These are phyloP conservation scores for Ischnura elegans DNA, from an alignment of 2,888 invertebrate species.

Conservation along the genomic window DNA sequence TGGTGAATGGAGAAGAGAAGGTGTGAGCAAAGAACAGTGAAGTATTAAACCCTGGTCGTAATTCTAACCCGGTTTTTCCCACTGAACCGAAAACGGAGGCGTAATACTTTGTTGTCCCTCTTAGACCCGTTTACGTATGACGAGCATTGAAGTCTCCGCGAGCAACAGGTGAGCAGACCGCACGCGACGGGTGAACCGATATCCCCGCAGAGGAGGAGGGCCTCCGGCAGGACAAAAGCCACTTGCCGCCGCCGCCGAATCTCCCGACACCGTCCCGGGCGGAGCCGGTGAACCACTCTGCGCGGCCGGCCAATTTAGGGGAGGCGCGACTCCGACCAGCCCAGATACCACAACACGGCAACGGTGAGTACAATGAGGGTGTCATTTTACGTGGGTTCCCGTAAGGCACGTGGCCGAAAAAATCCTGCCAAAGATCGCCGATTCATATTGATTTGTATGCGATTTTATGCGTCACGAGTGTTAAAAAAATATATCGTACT, in stretches of 20 bases:
- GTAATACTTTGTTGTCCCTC: neutral
- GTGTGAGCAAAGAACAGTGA: neutral
- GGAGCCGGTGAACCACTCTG: neutral
- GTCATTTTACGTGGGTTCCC: neutral
- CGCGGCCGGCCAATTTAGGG: neutral
- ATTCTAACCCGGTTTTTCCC: neutral
- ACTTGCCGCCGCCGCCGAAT: neutral
- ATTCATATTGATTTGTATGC: too few species aligned
- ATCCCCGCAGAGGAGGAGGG: neutral
- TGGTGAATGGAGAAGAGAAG: neutral
- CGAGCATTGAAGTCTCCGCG: conserved; percentile 1
- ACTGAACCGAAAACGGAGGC: neutral
- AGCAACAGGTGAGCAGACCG: conserved; percentile 1
- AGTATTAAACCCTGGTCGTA: neutral
- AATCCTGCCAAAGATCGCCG: too few species aligned
- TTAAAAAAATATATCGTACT: too few species aligned
- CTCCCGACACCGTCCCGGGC: neutral
- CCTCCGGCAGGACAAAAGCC: neutral
- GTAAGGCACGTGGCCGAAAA: too few species aligned
- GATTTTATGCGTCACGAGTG: too few species aligned
- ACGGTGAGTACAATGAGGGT: neutral
- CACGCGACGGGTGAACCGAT: neutral
- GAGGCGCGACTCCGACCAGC: neutral
- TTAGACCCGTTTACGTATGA: neutral
- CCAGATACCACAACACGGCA: neutral